Conservation (phyloP, 1,140 invertebrate genomes). For the Meloidogyne floridensis region DNA sequence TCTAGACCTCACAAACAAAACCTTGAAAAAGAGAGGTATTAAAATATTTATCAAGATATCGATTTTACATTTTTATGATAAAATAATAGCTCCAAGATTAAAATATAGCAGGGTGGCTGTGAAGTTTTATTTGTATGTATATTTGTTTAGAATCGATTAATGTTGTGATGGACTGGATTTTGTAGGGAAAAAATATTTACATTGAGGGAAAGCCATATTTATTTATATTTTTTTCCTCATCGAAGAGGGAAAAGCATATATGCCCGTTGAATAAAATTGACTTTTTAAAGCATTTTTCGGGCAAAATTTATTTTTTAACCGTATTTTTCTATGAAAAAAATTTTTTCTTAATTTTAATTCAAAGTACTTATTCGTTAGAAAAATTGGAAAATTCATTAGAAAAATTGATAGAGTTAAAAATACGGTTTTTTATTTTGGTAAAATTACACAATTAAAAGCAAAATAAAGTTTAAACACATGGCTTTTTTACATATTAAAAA, state of each 20-base stretch:
- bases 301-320: neutral
- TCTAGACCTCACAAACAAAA: too few relatives aligned
- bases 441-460: too few relatives aligned
- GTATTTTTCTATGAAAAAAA: neutral
- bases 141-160: neutral
- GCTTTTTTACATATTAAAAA: too few relatives aligned
- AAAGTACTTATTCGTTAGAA: too few relatives aligned
- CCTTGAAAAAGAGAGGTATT: neutral
- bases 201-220: neutral
- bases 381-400: too few relatives aligned
- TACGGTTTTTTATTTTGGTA: too few relatives aligned
- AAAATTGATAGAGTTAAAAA: too few relatives aligned
- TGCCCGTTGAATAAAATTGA: neutral
- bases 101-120: neutral
- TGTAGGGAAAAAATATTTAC: neutral
- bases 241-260: neutral
- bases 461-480: too few relatives aligned
- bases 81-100: neutral
- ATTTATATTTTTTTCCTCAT: neutral
- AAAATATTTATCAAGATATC: neutral
- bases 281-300: conserved; percentile 9
- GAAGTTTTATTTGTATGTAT: neutral
- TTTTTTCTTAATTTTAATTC: too few relatives aligned
- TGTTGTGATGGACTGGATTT: neutral
- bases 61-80: neutral